phyloP scores from a whole-genome alignment of 1,140 invertebrate species.

The Schmidtea mediterranea region DNA sequence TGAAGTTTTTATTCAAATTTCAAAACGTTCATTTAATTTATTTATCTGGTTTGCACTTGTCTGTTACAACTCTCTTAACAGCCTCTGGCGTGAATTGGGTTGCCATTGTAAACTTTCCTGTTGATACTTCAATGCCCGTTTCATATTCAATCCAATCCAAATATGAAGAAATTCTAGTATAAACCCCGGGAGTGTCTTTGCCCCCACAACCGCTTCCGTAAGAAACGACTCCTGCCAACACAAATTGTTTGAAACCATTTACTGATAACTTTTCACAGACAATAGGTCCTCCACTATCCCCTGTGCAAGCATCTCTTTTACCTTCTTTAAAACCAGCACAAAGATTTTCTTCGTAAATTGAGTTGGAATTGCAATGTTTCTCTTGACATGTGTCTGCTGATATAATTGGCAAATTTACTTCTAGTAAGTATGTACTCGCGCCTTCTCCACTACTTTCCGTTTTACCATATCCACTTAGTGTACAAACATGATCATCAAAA shows the following conservation, averaged over 20 bases:
- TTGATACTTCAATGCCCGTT: not conserved
- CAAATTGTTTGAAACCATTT: not conserved
- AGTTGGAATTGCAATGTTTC: not conserved
- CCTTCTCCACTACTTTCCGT: not conserved
- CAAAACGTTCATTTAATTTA: no score
- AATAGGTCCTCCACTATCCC: constrained; percentile 3
- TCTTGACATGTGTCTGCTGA: not conserved
- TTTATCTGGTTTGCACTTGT: no score
- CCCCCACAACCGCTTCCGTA: not conserved
- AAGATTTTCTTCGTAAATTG: not conserved
- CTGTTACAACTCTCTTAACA: no score
- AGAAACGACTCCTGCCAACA: constrained; percentile 4
- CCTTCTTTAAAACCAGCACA: not conserved
- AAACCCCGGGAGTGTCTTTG: constrained; percentile 4
- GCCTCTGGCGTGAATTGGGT: no score
- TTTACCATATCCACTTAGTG: not conserved
- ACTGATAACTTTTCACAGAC: not conserved
- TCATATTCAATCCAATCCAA: constrained; percentile 6
- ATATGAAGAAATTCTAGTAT: constrained; percentile 3
- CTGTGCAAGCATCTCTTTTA: constrained; percentile 1
- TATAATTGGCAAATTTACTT: not conserved
- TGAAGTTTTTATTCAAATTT: no score
- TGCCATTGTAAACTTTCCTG: no score
- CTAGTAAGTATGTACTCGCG: not conserved
- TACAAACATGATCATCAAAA: not conserved